phyloP scores from a whole-genome alignment of 2,113 vertebrate genomes.

The Pituophis catenifer region DNA sequence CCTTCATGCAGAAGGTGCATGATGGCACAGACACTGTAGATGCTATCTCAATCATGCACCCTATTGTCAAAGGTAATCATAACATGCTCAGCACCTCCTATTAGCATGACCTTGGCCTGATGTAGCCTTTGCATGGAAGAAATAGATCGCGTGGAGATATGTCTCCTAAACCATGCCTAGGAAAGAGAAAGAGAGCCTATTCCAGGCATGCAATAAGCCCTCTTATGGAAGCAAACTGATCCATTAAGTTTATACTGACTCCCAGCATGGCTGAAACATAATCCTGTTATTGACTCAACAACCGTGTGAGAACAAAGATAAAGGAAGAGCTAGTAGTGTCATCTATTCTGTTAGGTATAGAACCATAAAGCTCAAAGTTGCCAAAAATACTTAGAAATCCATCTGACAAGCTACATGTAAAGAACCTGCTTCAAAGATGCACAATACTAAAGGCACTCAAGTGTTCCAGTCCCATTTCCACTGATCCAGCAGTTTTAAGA shows the following conservation, averaged over 20 bases:
- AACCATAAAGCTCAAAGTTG: not conserved
- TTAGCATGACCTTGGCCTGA: not conserved
- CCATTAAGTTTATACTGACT: not conserved
- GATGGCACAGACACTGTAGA: not conserved
- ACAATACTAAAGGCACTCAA: not conserved
- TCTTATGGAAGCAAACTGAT: not conserved
- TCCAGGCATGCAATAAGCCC: not conserved
- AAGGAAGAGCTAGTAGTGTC: not conserved
- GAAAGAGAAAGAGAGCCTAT: not conserved
- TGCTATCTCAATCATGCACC: not conserved
- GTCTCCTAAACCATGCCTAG: not conserved
- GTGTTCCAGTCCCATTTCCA: not conserved
- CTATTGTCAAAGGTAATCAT: not conserved
- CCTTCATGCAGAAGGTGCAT: not conserved
- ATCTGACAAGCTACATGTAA: not conserved
- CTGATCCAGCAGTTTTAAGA: not conserved
- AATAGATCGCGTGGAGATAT: not conserved
- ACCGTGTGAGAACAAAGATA: not conserved
- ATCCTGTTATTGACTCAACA: not conserved
- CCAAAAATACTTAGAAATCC: not conserved
- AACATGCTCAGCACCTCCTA: not conserved
- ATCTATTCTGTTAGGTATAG: not conserved
- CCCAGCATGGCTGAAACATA: not conserved
- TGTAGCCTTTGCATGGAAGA: not conserved
- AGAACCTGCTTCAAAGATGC: not conserved